A percentile compares a stretch with the other conserved stretches of the same genome.
phyloP scores from a whole-genome alignment of 2,797 vertebrate genomes.

The Pangasius krempfi region DNA sequence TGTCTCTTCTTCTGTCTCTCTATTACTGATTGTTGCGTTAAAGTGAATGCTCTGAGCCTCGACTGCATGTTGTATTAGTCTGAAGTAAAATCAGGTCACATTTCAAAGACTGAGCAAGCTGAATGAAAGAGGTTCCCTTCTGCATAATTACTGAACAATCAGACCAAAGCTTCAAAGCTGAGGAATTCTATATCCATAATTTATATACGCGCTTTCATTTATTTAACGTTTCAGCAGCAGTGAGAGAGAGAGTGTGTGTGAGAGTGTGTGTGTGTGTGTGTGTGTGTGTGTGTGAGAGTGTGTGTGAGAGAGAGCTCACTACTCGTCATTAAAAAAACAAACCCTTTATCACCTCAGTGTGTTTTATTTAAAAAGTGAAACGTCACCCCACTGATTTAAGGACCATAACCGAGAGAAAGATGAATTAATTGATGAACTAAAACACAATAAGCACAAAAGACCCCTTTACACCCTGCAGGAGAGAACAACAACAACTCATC shows the following conservation, averaged over 20 bases:
- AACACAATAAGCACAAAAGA: background rate
- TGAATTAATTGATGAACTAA: background rate
- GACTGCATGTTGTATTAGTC: background rate
- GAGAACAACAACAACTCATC: background rate
- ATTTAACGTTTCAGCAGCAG: background rate
- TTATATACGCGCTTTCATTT: background rate
- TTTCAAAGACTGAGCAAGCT: background rate
- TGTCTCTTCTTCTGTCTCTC: background rate
- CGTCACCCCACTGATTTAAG: background rate
- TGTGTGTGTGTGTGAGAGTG: background rate
- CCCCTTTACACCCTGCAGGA: background rate
- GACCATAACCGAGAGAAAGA: background rate
- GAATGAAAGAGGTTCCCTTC: conserved; percentile 24
- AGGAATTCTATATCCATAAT: conserved; percentile 9
- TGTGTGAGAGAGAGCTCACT: too few species aligned
- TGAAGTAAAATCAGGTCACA: background rate
- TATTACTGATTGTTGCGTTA: background rate
- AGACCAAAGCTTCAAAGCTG: conserved; percentile 36
- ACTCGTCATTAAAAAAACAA: background rate
- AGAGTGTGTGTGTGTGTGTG: background rate
- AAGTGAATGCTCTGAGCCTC: background rate
- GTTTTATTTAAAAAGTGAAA: background rate
- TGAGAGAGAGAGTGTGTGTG: background rate
- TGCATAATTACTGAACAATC: conserved; percentile 36
- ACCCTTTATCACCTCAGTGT: background rate